phyloP scores from a whole-genome alignment of 2,797 vertebrate genomes.

The Hemibagrus guttatus region DNA sequence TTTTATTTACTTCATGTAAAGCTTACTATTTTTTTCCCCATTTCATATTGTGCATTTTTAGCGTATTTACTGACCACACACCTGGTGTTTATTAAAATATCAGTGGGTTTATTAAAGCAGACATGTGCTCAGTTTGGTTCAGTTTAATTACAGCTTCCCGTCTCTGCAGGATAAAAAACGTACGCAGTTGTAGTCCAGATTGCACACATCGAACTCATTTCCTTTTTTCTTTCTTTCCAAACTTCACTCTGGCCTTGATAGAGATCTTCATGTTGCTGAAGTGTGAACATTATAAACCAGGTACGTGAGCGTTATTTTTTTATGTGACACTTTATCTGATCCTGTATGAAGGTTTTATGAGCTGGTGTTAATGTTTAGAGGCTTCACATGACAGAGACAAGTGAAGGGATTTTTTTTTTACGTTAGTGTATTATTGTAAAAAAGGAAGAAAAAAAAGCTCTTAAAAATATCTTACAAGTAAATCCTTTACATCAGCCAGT shows the following conservation, averaged over 20 bases:
- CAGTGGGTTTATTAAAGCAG: too few species aligned
- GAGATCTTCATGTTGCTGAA: background rate
- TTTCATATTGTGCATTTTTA: background rate
- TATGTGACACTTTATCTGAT: background rate
- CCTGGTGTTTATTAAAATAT: too few species aligned
- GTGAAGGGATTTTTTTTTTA: background rate
- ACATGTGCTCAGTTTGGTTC: background rate
- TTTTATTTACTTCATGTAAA: background rate
- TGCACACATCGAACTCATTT: background rate
- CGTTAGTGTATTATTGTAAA: background rate
- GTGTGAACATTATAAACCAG: background rate
- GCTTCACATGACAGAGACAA: background rate
- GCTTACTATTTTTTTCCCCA: background rate
- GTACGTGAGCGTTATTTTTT: background rate
- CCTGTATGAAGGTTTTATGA: background rate
- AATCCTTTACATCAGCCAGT: background rate
- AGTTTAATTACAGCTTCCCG: background rate
- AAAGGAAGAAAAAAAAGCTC: too few species aligned
- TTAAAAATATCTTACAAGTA: too few species aligned
- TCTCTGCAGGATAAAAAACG: background rate
- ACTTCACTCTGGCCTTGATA: too few species aligned
- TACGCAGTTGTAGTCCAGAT: background rate
- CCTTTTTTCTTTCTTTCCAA: background rate
- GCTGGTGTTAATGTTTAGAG: too few species aligned
- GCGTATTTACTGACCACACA: too few species aligned